phyloP scores from a whole-genome alignment of 2,888 invertebrate genomes.

The Oligia latruncula region DNA sequence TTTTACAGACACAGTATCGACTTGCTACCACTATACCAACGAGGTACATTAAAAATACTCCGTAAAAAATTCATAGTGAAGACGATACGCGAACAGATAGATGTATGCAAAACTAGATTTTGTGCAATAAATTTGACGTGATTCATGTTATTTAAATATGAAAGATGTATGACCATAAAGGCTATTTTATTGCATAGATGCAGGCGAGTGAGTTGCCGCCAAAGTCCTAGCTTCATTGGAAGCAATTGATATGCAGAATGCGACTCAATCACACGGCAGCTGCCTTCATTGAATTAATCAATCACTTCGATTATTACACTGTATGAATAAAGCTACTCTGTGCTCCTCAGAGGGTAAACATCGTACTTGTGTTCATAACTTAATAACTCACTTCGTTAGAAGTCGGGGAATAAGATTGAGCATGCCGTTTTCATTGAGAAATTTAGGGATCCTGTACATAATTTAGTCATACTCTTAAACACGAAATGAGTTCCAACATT shows the following conservation, averaged over 20 bases:
- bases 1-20: not conserved
- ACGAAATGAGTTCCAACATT: not conserved
- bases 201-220: conserved; percentile 56
- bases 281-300: conserved; percentile 70
- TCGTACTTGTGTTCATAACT: conserved; percentile 9
- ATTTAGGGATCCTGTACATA: not conserved
- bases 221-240: conserved; percentile 65
- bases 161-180: conserved; percentile 18
- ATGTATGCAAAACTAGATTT: conserved; percentile 33
- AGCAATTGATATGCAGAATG: conserved; percentile 71
- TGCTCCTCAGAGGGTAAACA: conserved; percentile 31
- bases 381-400: conserved; percentile 21
- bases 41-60: not conserved
- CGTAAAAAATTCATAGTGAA: not conserved
- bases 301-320: conserved; percentile 70
- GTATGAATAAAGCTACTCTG: conserved; percentile 67
- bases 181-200: conserved; percentile 47
- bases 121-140: conserved; percentile 39
- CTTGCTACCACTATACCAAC: not conserved
- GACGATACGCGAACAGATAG: not conserved
- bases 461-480: not conserved
- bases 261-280: conserved; percentile 64
- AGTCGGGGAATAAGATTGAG: not conserved
- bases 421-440: conserved; percentile 1
- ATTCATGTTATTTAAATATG: conserved; percentile 44